phyloP scores from a whole-genome alignment of 2,797 vertebrate species.

The Lemur catta region DNA sequence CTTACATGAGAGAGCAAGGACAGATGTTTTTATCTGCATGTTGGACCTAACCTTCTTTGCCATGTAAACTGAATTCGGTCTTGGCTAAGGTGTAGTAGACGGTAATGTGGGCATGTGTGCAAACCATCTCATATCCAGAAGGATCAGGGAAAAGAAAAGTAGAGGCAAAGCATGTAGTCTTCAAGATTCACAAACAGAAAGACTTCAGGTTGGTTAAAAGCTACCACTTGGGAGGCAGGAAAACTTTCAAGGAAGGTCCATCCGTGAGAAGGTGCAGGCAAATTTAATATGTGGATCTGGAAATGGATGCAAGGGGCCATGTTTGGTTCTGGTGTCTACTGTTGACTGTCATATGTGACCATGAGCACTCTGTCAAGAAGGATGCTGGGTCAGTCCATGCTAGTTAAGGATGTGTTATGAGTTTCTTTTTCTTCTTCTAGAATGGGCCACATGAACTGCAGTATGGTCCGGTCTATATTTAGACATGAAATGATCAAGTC shows the following conservation, averaged over 20 bases:
- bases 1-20: constrained; percentile 59
- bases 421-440: constrained; percentile 1
- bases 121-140: constrained; percentile 58
- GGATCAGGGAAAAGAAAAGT: not conserved
- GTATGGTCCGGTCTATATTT: not conserved
- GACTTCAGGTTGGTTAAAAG: not conserved
- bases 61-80: constrained; percentile 35
- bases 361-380: not conserved
- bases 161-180: not conserved
- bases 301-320: not conserved
- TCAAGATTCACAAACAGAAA: not conserved
- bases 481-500: not conserved
- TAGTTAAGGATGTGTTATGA: not conserved
- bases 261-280: not conserved
- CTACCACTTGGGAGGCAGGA: not conserved
- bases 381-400: not conserved
- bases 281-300: not conserved
- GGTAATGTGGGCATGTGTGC: constrained; percentile 51
- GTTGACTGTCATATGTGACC: not conserved
- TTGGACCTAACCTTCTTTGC: not conserved
- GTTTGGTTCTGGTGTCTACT: not conserved
- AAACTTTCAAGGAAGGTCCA: not conserved
- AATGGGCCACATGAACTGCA: not conserved
- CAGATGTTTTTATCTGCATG: constrained; percentile 39
- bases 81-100: constrained; percentile 47